Base-by-base conservation (phyloP, 2,888 invertebrate species). In the Zhengitettix transpicula region DNA sequence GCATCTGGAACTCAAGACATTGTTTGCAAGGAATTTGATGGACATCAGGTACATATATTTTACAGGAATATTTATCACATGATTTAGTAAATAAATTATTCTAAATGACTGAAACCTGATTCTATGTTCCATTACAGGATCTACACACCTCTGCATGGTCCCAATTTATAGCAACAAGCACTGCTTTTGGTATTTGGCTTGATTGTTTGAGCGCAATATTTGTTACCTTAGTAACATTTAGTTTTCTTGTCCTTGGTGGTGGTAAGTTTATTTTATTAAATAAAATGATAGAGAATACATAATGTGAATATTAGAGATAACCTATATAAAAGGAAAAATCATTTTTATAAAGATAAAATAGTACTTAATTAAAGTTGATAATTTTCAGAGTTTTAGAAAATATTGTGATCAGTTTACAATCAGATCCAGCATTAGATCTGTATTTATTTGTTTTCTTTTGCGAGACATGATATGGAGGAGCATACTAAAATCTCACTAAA, bases 1-100 rank as follows among this genome's bases (percentile, higher is more conserved):
- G 86, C 93, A 0, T 83, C 85, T 1, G 78, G 81, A 28, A 84
- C 87, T 1, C 81, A 89, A 71, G 76, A 82, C 64, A 77, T 85
- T 67, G 81, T 95, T 58, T 80, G 82, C 55, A 78, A 81, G 66
- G 87, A 89, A 67, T 89, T 90, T 66, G 89, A 89, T 68, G 71
- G 71, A 28, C 78, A 85, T 64, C 73, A 75, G 69, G 77, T 81
- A 66, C 67, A 73, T 42, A 44, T 28, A 28, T n/a, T n/a, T 42
- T 11, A 42, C 44, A 47, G 47, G 2, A 14, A 47, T 47, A 8
- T 14, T 47, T 7, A 47, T 47, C 47, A 14, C 47, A 14, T n/a
- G 14, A 47, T 47, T 47, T 47, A 12, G 2, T 47, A n/a, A 47
- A 47, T 14, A 14, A 47, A 47, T 5, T 7, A 8, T 12, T 11